A percentile compares a stretch with the other conserved stretches of the same genome.
Evolutionary conservation across 2,113 vertebrate species (phyloP).

Genomic region (Callopanchax toddi): DNA sequence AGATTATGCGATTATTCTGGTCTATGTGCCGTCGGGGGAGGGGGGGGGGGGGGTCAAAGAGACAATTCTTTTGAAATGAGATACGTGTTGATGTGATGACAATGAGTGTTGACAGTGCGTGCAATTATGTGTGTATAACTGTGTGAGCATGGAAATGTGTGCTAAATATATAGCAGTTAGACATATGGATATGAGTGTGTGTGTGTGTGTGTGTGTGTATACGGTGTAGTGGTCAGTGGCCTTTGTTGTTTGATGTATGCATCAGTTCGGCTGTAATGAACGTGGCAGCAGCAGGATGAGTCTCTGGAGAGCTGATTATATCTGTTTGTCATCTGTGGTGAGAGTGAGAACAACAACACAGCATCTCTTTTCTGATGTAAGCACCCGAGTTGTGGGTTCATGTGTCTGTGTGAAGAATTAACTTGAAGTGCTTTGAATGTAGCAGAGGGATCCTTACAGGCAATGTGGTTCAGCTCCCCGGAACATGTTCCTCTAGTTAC

Average conservation of each 20-base stretch:
- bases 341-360: constrained; percentile 45
- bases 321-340: constrained; percentile 71
- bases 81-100: constrained; percentile 59
- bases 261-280: constrained; percentile 65
- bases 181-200: constrained; percentile 11
- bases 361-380: constrained; percentile 43
- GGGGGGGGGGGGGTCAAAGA: constrained; percentile 54
- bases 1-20: constrained; percentile 72
- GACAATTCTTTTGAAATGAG: constrained; percentile 71
- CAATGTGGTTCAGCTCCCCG: constrained; percentile 34
- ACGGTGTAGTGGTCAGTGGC: constrained; percentile 42
- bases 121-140: constrained; percentile 53
- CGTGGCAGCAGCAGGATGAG: constrained; percentile 62
- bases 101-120: constrained; percentile 63
- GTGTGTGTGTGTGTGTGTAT: constrained; percentile 21
- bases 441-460: constrained; percentile 24
- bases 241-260: constrained; percentile 69
- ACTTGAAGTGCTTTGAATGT: constrained; percentile 43
- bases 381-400: constrained; percentile 28
- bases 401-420: constrained; percentile 22
- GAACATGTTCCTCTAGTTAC: constrained; percentile 26
- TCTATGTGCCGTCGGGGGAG: constrained; percentile 37
- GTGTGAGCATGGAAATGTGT: constrained; percentile 30
- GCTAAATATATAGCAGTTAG: constrained; percentile 34
- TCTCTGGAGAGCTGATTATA: constrained; percentile 76